These are phyloP conservation scores for Argyra leucocephala DNA, from an alignment of 2,888 invertebrate genomes.

Conservation along the genomic window DNA sequence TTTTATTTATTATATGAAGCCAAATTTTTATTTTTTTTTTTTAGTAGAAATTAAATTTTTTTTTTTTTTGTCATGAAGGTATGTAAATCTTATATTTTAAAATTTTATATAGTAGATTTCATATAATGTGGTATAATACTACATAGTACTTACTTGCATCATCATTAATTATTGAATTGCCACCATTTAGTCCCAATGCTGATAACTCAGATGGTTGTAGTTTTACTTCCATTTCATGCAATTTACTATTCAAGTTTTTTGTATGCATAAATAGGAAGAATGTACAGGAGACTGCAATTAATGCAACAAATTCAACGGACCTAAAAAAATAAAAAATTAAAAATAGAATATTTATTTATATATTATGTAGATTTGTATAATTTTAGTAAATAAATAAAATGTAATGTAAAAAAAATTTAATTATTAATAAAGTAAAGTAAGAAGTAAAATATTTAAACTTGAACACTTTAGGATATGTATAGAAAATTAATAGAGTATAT, in stretches of 20 bases:
- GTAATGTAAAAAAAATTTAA: too few species aligned
- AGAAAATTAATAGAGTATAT: too few species aligned
- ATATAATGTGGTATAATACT: not conserved
- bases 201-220: constrained; percentile 56
- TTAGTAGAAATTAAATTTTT: not conserved
- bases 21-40: too few species aligned
- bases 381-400: too few species aligned
- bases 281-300: constrained; percentile 73
- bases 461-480: too few species aligned
- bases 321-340: constrained; percentile 46
- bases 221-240: constrained; percentile 70
- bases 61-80: not conserved
- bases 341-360: not conserved
- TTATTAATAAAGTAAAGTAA: too few species aligned
- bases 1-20: too few species aligned
- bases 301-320: constrained; percentile 72
- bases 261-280: constrained; percentile 79
- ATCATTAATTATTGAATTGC: constrained; percentile 38
- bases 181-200: constrained; percentile 41
- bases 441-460: too few species aligned
- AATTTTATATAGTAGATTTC: not conserved
- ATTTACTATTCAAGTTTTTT: constrained; percentile 67
- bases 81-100: not conserved
- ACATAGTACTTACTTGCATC: constrained; percentile 37
- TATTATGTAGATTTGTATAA: not conserved